Evolutionary conservation across 2,797 vertebrate genomes (phyloP), one percentile per base, ranked within the genome.

Genomic region (Chanos chanos): DNA sequence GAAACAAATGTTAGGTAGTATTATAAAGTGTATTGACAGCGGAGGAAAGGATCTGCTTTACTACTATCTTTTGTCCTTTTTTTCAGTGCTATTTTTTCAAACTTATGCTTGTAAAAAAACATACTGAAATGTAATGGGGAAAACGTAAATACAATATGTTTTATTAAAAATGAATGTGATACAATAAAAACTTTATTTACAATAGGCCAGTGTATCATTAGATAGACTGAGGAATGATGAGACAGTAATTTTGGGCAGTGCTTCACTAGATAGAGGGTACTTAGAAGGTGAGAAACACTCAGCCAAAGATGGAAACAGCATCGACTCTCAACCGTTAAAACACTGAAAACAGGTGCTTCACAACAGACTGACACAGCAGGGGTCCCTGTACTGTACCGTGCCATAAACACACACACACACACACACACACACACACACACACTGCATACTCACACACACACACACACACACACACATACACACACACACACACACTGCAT

Each of bases 311-410:
- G 36, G 34, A 24, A 33, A 40, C 21, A 7, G 24, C 12, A 15
- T 53, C 19, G 7, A 43, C 15, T 5, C 16, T 44, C 31, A 30
- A 51, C 28, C 34, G 39, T 69, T 57, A 16, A 30, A 31, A 19
- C 40, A 40, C 31, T 12, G 12, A 13, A 51, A 31, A 44, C 18
- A 41, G 65, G 27, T 61, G 58, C 45, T 22, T 33, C 28, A 18
- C 34, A 27, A 24, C 55, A 60, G 30, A 53, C 55, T 37, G 30
- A 15, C 44, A 36, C 52, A 30, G 60, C 40, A 58, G 53, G 66
- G 34, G 13, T 15, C 9, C 22, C 37, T 24, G 21, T 12, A 16
- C 43, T 55, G 33, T 31, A 19, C 25, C 47, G 15, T 24, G 4
- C 27, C 47, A 15, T 25, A 16, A 25, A 48, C 22, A 47, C 25